Base-by-base conservation (phyloP, 2,113 vertebrate species). In the Microtus oregoni region DNA sequence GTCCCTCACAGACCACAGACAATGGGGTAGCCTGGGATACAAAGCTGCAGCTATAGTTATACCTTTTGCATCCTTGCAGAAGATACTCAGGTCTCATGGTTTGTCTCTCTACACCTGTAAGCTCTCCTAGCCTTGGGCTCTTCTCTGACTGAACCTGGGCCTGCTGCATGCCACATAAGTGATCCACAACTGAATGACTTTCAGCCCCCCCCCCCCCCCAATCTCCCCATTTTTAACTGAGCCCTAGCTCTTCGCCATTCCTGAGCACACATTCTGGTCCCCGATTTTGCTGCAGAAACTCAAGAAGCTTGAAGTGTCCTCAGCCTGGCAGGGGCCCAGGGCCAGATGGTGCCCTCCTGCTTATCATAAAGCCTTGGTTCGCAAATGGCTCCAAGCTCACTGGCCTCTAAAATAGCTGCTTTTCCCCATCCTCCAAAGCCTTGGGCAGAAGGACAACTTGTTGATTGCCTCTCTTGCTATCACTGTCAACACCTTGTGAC, bases 301-400 rank as follows among this genome's bases (percentile, higher is more conserved):
- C 97, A 98, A 98, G 98, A 98, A 97, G 96, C 98, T 97, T 92
- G 97, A 98, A 98, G 98, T 98, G 94, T 96, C 97, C 96, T 95
- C 94, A 12, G 28, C 93, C 97, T 98, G 98, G 97, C 98, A 98
- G 97, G 97, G 92, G 38, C 96, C 95, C 95, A 96, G 93, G 93
- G 96, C 97, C 98, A 98, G 97, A 98, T 41, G 97, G 96, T 96
- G 96, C 96, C 97, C 97, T 98, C 98, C 96, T 89, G 95, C 91
- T 96, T 98, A 98, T 98, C 96, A 1, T 93, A 98, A 97, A 97
- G 94, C 94, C 88, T 97, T 97, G 98, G 98, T 98, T 98, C 98
- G 98, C 94, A 97, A 98, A 98, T 15, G 89, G 97, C 97, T 97
- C 95, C 95, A 90, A 97, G 96, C 81, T 96, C 94, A 44, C 96